phyloP scores from a whole-genome alignment of 1,140 invertebrate species.

The Cyclargus thomasi region DNA sequence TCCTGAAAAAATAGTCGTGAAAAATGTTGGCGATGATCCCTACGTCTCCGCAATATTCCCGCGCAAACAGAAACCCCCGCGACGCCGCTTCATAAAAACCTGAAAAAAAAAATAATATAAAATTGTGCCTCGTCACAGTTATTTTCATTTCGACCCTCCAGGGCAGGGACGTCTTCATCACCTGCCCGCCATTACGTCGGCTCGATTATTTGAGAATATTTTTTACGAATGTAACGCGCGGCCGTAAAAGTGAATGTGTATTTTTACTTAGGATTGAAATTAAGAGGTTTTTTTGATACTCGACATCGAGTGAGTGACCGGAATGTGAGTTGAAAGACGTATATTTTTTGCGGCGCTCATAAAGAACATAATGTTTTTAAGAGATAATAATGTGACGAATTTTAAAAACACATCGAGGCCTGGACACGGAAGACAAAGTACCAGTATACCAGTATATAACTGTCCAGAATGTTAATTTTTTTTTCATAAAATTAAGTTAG shows the following conservation, averaged over 20 bases:
- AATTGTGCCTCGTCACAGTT: not conserved
- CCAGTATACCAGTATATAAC: too few species aligned
- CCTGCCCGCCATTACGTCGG: not conserved
- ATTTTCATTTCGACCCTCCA: not conserved
- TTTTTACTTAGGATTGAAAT: slow-evolving; percentile 9
- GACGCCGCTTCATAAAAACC: not conserved
- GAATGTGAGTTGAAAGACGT: not conserved
- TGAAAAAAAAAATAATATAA: not conserved
- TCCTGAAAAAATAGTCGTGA: too few species aligned
- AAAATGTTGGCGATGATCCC: too few species aligned
- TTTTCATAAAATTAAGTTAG: too few species aligned
- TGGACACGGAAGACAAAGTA: too few species aligned
- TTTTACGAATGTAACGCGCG: not conserved
- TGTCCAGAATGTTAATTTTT: too few species aligned
- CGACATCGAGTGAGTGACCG: not conserved
- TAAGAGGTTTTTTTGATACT: slow-evolving; percentile 4
- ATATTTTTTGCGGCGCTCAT: too few species aligned
- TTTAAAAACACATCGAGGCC: too few species aligned
- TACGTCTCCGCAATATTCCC: too few species aligned
- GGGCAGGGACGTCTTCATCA: not conserved
- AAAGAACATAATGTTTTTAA: too few species aligned
- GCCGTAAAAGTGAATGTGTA: not conserved
- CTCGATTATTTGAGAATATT: slow-evolving; percentile 5
- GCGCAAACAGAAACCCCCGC: too few species aligned
- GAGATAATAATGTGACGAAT: too few species aligned